Evolutionary conservation across 2,888 invertebrate genomes (phyloP).

Genomic region (Mythimna lalbum): DNA sequence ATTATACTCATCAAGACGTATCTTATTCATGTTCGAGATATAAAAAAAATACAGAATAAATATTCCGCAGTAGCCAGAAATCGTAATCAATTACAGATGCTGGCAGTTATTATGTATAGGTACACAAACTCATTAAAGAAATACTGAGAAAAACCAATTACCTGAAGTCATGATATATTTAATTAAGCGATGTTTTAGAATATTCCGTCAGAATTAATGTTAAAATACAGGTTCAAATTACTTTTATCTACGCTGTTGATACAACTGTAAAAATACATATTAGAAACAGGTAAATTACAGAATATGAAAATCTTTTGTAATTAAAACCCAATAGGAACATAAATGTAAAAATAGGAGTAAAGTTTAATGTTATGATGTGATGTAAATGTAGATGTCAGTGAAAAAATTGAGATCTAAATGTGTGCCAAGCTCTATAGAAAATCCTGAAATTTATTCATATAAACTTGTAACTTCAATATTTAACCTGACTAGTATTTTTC

Average conservation of each 20-base stretch:
- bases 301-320: neutral
- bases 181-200: neutral
- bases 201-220: neutral
- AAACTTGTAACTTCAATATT: no score
- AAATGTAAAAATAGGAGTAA: no score
- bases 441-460: no score
- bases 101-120: neutral
- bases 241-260: neutral
- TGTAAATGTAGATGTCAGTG: no score
- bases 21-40: neutral
- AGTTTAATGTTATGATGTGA: no score
- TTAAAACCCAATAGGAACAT: neutral
- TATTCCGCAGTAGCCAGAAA: neutral
- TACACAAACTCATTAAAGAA: neutral
- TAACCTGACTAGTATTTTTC: no score
- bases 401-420: no score
- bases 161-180: neutral
- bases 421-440: no score
- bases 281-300: neutral
- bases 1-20: neutral
- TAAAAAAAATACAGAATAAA: neutral
- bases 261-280: neutral
- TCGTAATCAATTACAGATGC: neutral
- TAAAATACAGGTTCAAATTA: neutral
- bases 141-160: neutral